A percentile compares a stretch with the other conserved stretches of the same genome.
These are phyloP conservation scores for Trissonchulus sp. DNA, from an alignment of 2,888 invertebrate genomes.

Conservation along the genomic window DNA sequence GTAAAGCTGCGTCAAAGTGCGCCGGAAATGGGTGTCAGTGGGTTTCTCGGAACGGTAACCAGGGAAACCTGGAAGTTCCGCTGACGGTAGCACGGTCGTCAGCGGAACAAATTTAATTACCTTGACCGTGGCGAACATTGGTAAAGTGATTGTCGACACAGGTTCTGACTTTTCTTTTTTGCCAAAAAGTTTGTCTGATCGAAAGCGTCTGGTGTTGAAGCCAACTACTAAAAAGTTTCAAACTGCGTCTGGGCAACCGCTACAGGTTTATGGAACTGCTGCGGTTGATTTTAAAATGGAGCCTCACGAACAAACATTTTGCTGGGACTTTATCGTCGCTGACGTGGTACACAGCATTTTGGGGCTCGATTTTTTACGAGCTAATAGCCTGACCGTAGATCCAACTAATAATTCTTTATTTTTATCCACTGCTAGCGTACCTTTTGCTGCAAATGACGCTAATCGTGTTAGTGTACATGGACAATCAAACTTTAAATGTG, in stretches of 20 bases:
- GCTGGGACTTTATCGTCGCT: conserved; percentile 11
- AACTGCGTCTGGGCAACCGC: background rate
- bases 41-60: background rate
- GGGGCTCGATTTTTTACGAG: conserved; percentile 14
- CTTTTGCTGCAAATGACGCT: background rate
- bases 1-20: background rate
- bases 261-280: background rate
- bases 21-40: background rate
- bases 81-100: background rate
- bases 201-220: background rate
- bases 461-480: no score
- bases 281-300: background rate
- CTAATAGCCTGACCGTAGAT: background rate
- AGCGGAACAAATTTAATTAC: background rate
- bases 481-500: background rate
- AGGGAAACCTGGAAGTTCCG: background rate
- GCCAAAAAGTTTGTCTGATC: background rate
- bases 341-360: background rate
- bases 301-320: background rate
- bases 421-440: background rate
- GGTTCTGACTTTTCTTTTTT: background rate
- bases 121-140: background rate
- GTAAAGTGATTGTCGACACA: background rate
- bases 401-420: background rate
- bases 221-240: background rate